Evolutionary conservation across 2,888 invertebrate genomes (phyloP), one percentile per base, ranked within the genome.

Genomic region (Hemithea aestivaria): DNA sequence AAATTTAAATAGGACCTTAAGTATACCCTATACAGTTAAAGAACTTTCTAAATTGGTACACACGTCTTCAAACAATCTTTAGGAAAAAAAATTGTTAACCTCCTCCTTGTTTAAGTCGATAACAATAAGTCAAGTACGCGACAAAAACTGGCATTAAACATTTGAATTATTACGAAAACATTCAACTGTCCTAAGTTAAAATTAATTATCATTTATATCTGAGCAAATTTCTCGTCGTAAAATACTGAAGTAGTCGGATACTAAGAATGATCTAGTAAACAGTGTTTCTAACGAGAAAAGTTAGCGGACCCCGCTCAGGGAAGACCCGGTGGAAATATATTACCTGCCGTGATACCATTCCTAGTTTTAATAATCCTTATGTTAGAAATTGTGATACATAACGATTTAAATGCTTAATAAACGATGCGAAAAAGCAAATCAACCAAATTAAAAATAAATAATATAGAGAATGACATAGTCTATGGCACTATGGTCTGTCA

Each of bases 221-320:
- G 51, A 12, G 41, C 12, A 48, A 58, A 59, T 36, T 52, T 52
- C 33, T 34, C 34, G 33, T 50, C 47, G 54, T 55, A 57, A 56
- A n/a, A 49, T 48, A 55, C 36, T 27, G 29, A 48, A 59, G 48
- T 48, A 51, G 40, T 48, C 47, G 35, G 36, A 22, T 34, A 40
- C 45, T 44, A 34, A 48, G 53, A 57, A 50, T 62, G 53, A 55
- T 53, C 50, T 49, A 40, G 60, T 58, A 58, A 66, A 58, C 54
- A 61, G 42, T 52, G 53, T 58, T 52, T 41, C 58, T 74, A 73
- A 74, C 68, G 68, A 74, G 73, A 73, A 73, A 73, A 74, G 64
- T 71, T 73, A 34, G 33, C 51, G 63, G 45, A 56, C 62, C 16
- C 5, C 16, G 5, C 16, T 16, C 16, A 2, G 51, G 47, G 45